Conservation (phyloP, 2,113 vertebrate species). For the Pseudolaguvia tuberculata region DNA sequence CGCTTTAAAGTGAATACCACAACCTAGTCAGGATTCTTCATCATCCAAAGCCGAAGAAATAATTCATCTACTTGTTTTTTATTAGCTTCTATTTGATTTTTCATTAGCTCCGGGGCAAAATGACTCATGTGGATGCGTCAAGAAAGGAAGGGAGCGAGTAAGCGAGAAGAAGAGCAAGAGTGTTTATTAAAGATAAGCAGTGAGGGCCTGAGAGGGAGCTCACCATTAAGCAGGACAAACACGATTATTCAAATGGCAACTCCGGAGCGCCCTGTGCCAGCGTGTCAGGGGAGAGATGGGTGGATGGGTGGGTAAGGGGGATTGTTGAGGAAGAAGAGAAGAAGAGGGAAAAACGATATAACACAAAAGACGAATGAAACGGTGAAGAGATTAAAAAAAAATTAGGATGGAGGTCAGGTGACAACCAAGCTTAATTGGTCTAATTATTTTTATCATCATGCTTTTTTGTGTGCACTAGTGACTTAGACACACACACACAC, state of each 20-base stretch:
- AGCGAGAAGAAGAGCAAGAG: slow-evolving; percentile 64
- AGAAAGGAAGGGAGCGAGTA: slow-evolving; percentile 44
- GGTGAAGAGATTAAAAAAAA: slow-evolving; percentile 53
- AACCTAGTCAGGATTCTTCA: neutral
- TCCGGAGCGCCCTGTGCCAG: slow-evolving; percentile 64
- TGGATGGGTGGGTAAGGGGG: no score
- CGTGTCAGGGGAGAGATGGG: slow-evolving; percentile 45
- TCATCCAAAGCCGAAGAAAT: neutral
- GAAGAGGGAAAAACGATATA: slow-evolving; percentile 28
- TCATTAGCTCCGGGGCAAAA: slow-evolving; percentile 43
- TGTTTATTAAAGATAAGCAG: slow-evolving; percentile 71
- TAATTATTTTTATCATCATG: slow-evolving; percentile 69
- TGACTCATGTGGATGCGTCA: slow-evolving; percentile 49
- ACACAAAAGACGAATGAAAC: slow-evolving; percentile 46
- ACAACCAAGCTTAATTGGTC: slow-evolving; percentile 62
- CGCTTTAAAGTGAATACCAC: neutral
- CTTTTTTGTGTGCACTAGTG: neutral
- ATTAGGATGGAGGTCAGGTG: neutral
- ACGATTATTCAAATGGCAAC: slow-evolving; percentile 73
- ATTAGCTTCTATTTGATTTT: slow-evolving; percentile 10
- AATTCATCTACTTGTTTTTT: slow-evolving; percentile 11
- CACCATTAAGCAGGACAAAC: slow-evolving; percentile 76
- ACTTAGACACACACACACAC: neutral
- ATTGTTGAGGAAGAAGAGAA: slow-evolving; percentile 21
- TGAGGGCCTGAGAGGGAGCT: slow-evolving; percentile 63